These are phyloP conservation scores for Anoplolepis gracilipes DNA, from an alignment of 1,140 invertebrate genomes.

Conservation along the genomic window DNA sequence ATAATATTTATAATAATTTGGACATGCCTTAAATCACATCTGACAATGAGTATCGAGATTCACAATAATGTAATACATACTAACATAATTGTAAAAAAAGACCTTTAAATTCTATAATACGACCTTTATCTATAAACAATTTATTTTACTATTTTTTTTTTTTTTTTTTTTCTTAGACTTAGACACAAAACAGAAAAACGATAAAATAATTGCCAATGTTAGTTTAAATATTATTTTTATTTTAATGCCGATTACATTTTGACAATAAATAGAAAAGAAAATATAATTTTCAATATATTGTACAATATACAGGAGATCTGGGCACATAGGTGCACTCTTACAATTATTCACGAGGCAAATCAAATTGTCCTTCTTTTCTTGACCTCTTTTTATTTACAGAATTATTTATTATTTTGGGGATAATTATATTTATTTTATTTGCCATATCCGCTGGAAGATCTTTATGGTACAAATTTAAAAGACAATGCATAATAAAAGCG, in stretches of 20 bases:
- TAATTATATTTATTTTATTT: conserved; percentile 70
- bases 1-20: too few species aligned
- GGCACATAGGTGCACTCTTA: neutral
- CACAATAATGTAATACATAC: too few species aligned
- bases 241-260: neutral
- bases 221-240: neutral
- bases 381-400: conserved; percentile 71
- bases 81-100: too few species aligned
- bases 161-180: too few species aligned
- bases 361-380: neutral
- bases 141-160: too few species aligned
- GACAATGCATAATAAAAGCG: conserved; percentile 61
- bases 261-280: too few species aligned
- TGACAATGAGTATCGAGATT: too few species aligned
- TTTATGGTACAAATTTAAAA: conserved; percentile 58
- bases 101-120: too few species aligned
- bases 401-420: conserved; percentile 71
- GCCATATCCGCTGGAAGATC: conserved; percentile 70
- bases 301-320: neutral
- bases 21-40: too few species aligned
- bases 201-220: neutral
- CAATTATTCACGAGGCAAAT: neutral
- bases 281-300: neutral
- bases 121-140: too few species aligned
- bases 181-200: neutral